Evolutionary conservation across 2,888 invertebrate genomes (phyloP), one percentile per base, ranked within the genome.

Genomic region (Drosophila austrosaltans): DNA sequence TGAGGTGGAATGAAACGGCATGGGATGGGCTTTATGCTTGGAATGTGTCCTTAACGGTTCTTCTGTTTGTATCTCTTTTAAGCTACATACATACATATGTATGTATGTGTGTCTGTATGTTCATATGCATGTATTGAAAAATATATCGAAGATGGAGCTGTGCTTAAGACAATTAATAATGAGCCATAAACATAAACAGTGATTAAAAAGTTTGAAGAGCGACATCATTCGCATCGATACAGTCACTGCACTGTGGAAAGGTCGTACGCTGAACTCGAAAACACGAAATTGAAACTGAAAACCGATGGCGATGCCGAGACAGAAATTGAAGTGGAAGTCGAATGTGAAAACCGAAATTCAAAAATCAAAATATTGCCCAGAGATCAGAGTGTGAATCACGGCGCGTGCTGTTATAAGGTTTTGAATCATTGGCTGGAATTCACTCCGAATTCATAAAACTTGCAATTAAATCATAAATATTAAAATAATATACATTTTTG

Each of bases 201-300:
- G 83, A 77, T 83, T 87, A 79, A 83, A 63, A 63, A 66, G 58
- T 40, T 68, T 66, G 54, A 30, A 66, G 36, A 30, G 58, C 58
- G 56, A 62, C 60, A 59, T 76, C 76, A 25, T 40, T 40, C 40
- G n/a, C 40, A n/a, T 40, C 40, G n/a, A 12, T n/a, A 64, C 77
- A 82, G 82, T 83, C 80, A 78, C 71, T 85, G 87, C 76, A 78
- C 82, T 79, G 36, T 36, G 58, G 75, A 84, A 84, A 84, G 83
- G 83, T 87, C 87, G 83, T 84, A 76, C 83, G 81, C 60, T 83
- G 82, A 83, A 78, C 82, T 66, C 75, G 59, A 44, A 53, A 53
- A 53, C 36, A 58, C 36, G 36, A 25, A 59, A 40, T 28, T 36
- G 42, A 30, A n/a, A 28, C 28, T 65, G 44, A 32, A 39, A 39